Evolutionary conservation across 92 coral and sea anemone species (phyloP).

Genomic region (Palythoa grandiflora): DNA sequence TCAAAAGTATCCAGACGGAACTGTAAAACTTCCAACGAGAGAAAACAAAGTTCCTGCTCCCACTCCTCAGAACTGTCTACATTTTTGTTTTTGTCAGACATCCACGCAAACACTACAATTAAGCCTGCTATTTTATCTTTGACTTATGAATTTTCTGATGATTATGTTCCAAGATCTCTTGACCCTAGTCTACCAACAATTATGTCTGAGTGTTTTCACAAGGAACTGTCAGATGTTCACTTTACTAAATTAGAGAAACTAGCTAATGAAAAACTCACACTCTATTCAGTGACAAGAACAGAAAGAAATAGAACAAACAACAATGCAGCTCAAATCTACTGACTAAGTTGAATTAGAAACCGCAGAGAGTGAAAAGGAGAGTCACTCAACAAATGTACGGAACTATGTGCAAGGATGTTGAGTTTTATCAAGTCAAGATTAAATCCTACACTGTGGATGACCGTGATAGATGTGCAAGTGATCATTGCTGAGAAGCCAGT

Average conservation of each 20-base stretch:
- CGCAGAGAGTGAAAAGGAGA: too few species aligned
- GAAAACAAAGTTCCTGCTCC: constrained; percentile 34
- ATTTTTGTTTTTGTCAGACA: constrained; percentile 35
- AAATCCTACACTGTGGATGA: too few species aligned
- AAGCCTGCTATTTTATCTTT: constrained; percentile 52
- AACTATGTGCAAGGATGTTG: too few species aligned
- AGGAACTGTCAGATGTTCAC: constrained; percentile 27
- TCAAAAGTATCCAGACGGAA: too few species aligned
- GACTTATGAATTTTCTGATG: constrained; percentile 39
- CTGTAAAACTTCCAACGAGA: constrained; percentile 15
- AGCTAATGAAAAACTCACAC: constrained; percentile 29
- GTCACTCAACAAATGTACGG: too few species aligned
- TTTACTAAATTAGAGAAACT: constrained; percentile 22
- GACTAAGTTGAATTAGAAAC: too few species aligned
- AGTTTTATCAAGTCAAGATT: too few species aligned
- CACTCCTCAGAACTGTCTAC: constrained; percentile 35
- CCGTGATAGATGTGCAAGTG: too few species aligned
- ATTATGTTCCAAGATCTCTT: constrained; percentile 47
- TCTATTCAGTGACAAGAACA: constrained; percentile 35
- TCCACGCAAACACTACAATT: constrained; percentile 26
- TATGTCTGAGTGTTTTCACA: constrained; percentile 20
- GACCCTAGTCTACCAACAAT: constrained; percentile 41
- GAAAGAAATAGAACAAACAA: constrained; percentile 39
- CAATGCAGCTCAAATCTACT: constrained; percentile 36
- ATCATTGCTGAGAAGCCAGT: too few species aligned